These are phyloP conservation scores for Philaethria dido DNA, from an alignment of 2,888 invertebrate genomes.

Conservation along the genomic window DNA sequence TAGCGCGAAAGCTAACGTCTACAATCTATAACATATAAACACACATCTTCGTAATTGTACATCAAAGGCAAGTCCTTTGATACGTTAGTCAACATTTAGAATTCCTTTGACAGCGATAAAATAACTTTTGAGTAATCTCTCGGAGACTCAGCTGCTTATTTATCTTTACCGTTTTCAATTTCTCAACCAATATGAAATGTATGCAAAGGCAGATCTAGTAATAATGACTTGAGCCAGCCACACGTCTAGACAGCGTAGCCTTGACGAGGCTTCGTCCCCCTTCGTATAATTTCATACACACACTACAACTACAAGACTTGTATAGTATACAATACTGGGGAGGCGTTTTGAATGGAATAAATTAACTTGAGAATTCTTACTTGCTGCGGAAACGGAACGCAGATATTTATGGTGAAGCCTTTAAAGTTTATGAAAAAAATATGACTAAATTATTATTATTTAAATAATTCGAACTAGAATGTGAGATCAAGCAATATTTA, in stretches of 20 bases:
- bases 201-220: slow-evolving; percentile 30
- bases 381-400: neutral
- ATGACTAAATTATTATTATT: too few relatives aligned
- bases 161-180: slow-evolving; percentile 27
- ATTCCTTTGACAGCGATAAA: slow-evolving; percentile 12
- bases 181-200: slow-evolving; percentile 35
- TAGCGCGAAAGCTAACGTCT: neutral
- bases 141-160: slow-evolving; percentile 8
- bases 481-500: too few relatives aligned
- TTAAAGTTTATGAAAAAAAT: neutral
- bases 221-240: slow-evolving; percentile 37
- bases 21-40: neutral
- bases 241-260: slow-evolving; percentile 49
- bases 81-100: slow-evolving; percentile 15
- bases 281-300: slow-evolving; percentile 38
- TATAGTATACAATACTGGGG: neutral
- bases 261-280: slow-evolving; percentile 49
- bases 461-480: too few relatives aligned
- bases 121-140: slow-evolving; percentile 16
- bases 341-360: slow-evolving; percentile 17
- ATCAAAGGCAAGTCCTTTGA: slow-evolving; percentile 17
- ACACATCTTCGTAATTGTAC: slow-evolving; percentile 2
- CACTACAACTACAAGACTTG: slow-evolving; percentile 21
- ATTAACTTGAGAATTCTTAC: slow-evolving; percentile 27
- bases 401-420: neutral